phyloP scores from a whole-genome alignment of 2,888 invertebrate genomes.

The Euphydryas editha region DNA sequence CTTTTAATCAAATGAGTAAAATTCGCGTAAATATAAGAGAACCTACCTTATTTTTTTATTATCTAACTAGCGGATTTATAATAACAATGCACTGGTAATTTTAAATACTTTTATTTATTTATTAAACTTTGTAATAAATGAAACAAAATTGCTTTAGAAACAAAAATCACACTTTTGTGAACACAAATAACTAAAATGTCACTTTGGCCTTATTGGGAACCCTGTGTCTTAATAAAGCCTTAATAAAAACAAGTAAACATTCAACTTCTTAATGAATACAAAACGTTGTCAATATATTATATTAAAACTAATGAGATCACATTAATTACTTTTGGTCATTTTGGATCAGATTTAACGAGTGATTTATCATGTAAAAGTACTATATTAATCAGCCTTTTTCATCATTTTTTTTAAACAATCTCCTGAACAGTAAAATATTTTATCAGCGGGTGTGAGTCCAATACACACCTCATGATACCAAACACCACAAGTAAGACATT shows the following conservation, averaged over 20 bases:
- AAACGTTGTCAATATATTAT: slow-evolving; percentile 22
- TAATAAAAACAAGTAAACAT: slow-evolving; percentile 36
- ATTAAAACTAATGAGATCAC: slow-evolving; percentile 1
- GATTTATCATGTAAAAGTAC: slow-evolving; percentile 29
- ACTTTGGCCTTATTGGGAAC: slow-evolving; percentile 37
- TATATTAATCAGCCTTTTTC: slow-evolving; percentile 2
- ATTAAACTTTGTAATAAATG: slow-evolving; percentile 40
- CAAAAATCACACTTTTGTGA: slow-evolving; percentile 44
- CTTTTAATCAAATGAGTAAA: too few species aligned
- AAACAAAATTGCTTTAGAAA: slow-evolving; percentile 37
- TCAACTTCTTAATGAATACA: slow-evolving; percentile 30
- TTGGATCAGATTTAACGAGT: slow-evolving; percentile 4
- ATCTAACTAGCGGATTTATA: slow-evolving; percentile 1
- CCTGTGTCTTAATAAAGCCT: slow-evolving; percentile 30
- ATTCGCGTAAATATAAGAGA: too few species aligned
- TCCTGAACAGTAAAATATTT: slow-evolving; percentile 44
- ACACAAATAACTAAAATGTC: slow-evolving; percentile 42
- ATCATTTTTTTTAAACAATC: slow-evolving; percentile 39
- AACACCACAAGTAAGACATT: slow-evolving; percentile 42
- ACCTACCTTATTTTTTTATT: too few species aligned
- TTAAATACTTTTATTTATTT: slow-evolving; percentile 40
- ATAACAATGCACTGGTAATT: slow-evolving; percentile 40
- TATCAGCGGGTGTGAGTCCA: slow-evolving; percentile 42
- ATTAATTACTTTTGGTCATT: background rate
- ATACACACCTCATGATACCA: slow-evolving; percentile 45